Conservation (phyloP, 2,797 vertebrate species). For the Tragopan temminckii region DNA sequence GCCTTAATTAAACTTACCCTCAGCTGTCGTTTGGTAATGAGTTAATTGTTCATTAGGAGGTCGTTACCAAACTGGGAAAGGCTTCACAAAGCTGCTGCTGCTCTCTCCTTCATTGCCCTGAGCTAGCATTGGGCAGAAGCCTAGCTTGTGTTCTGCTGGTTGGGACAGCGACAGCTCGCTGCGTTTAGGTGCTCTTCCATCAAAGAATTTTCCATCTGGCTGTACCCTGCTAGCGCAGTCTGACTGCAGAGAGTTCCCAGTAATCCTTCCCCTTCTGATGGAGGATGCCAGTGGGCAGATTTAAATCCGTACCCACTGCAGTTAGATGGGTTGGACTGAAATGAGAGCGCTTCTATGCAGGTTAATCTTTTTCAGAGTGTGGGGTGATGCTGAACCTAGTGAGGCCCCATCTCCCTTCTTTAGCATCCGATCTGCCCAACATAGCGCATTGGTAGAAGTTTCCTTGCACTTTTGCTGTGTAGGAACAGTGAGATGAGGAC, state of each 20-base stretch:
- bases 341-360: neutral
- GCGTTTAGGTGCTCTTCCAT: neutral
- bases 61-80: neutral
- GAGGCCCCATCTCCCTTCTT: neutral
- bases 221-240: neutral
- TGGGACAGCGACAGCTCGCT: rapidly evolving
- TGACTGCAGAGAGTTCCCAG: neutral
- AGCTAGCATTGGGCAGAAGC: constrained; percentile 24
- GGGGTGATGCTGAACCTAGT: neutral
- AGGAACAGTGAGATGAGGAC: neutral
- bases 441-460: neutral
- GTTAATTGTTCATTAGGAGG: constrained; percentile 24
- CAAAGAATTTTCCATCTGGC: neutral
- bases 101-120: neutral
- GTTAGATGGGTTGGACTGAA: neutral
- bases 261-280: neutral
- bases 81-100: neutral
- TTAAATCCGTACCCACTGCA: neutral
- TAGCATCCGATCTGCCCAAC: neutral
- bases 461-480: neutral
- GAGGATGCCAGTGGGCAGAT: neutral
- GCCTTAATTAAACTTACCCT: neutral
- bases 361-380: neutral
- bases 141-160: neutral
- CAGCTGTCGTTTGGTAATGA: neutral